Evolutionary conservation across 2,797 vertebrate species (phyloP).

Genomic region (Hipposideros larvatus): DNA sequence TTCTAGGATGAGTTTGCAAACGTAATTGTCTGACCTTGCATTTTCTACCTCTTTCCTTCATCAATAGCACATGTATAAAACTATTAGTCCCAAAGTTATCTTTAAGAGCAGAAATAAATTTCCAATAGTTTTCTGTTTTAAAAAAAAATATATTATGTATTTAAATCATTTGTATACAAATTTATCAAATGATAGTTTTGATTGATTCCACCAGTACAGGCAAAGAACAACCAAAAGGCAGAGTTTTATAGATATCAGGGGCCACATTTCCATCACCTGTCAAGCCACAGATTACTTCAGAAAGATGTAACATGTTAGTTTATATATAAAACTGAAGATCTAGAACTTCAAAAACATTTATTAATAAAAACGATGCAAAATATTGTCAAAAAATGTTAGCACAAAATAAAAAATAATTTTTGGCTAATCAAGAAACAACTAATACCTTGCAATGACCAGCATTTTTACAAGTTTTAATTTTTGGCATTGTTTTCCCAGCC

Average conservation of each 20-base stretch:
- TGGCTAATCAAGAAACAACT: neutral
- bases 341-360: neutral
- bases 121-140: neutral
- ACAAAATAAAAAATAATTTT: neutral
- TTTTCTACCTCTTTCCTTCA: slow-evolving; percentile 68
- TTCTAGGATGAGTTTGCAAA: no score
- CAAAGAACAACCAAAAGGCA: neutral
- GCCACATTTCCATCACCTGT: neutral
- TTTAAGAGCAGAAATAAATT: slow-evolving; percentile 63
- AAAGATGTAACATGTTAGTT: neutral
- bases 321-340: neutral
- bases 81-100: slow-evolving; percentile 41
- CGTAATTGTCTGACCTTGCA: neutral
- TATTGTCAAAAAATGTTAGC: neutral
- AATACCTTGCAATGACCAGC: neutral
- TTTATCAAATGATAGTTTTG: neutral
- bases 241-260: neutral
- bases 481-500: neutral
- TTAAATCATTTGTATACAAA: slow-evolving; percentile 19
- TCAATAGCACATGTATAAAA: slow-evolving; percentile 9
- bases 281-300: neutral
- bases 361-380: slow-evolving; percentile 13
- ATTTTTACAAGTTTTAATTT: neutral
- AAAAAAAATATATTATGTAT: neutral
- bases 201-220: neutral